Conservation (phyloP, 2,113 vertebrate species). For the Cyprinodon variegatus region DNA sequence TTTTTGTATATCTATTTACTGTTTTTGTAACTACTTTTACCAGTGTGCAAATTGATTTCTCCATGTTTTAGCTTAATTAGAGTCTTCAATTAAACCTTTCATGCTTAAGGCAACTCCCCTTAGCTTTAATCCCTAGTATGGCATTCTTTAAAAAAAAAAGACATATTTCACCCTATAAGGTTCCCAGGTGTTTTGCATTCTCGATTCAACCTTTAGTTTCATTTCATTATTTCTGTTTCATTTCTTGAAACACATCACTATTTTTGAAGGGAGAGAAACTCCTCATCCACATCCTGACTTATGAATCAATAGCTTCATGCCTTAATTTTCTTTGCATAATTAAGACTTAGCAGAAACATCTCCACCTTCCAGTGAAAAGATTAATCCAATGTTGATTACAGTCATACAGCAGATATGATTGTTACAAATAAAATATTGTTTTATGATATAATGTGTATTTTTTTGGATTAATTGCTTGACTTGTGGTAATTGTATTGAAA, state of each 20-base stretch:
- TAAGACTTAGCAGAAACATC: not conserved
- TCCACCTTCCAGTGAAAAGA: not conserved
- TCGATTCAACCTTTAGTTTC: not conserved
- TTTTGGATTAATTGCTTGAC: constrained; percentile 4
- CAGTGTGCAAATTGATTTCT: no score
- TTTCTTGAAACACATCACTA: constrained; percentile 11
- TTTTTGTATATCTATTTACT: no score
- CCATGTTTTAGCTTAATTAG: no score
- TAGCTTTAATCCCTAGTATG: no score
- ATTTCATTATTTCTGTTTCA: not conserved
- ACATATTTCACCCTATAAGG: not conserved
- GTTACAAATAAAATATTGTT: not conserved
- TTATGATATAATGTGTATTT: not conserved
- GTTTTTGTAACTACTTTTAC: no score
- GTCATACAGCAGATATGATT: not conserved
- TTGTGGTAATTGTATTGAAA: constrained; percentile 12
- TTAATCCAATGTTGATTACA: constrained; percentile 13
- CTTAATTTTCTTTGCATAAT: not conserved
- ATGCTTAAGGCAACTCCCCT: no score
- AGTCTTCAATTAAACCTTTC: no score
- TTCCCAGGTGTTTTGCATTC: not conserved
- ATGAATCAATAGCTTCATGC: constrained; percentile 10
- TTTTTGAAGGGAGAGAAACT: not conserved
- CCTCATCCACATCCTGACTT: not conserved
- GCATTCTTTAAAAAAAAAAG: no score